Evolutionary conservation across 2,888 invertebrate genomes (phyloP), one percentile per base, ranked within the genome.

Genomic region (Tribolium freemani): DNA sequence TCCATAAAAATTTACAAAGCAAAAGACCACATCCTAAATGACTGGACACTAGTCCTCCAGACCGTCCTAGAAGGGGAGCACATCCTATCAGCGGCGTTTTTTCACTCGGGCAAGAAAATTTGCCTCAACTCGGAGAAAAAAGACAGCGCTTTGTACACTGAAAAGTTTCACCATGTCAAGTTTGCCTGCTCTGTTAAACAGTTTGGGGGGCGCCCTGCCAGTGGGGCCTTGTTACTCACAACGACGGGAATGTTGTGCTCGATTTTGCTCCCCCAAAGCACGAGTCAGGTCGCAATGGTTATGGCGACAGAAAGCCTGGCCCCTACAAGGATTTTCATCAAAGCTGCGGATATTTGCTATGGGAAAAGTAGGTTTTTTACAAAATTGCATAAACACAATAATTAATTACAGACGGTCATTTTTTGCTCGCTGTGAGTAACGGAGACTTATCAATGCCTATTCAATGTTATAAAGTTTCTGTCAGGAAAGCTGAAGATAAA

Each of bases 41-140:
- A 94, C 10, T 98, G 97, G 97, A 88, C 87, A 0, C 90, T 93
- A 70, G 86, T 93, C 0, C 93, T 93, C 73, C 90, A 90, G 46
- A 91, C 93, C 0, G 84, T 85, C 63, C 89, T 93, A 78, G 86
- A 89, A 83, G 96, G 96, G 8, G 98, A 98, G 86, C 93, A 94
- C 80, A 93, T 97, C 80, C 89, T 97, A 58, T 90, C 93, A 45
- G 92, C 93, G 0, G 91, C 92, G 5, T 97, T 97, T 89, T 96
- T 96, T 84, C 96, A 97, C 87, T 95, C 93, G 81, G 97, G 97
- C 0, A 92, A 95, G 73, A 93, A 92, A 91, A 90, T 91, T 45
- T 89, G 89, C 72, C 83, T 91, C 38, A 89, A 88, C 75, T 87
- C 92, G 0, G 97, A 97, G 69, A 96, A 96, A 84, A 90, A 92